Conservation (phyloP, 2,888 invertebrate genomes). For the Chironomus tentans region DNA sequence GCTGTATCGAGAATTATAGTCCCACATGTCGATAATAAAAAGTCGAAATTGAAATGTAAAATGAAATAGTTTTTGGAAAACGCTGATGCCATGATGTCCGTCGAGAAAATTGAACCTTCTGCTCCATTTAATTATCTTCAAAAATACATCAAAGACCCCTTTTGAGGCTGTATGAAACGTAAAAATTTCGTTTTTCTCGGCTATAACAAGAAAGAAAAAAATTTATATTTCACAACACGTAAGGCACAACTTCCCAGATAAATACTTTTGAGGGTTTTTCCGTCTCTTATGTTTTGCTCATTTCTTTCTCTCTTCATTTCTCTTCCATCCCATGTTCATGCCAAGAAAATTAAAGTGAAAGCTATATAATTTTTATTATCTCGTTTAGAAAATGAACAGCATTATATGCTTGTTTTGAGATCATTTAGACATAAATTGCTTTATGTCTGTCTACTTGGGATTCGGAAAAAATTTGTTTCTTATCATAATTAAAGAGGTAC, state of each 20-base stretch:
- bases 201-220: not conserved
- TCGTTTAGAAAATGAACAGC: not conserved
- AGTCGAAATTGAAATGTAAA: too few species aligned
- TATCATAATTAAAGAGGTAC: constrained; percentile 1
- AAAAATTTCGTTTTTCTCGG: not conserved
- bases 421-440: constrained; percentile 16
- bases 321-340: not conserved
- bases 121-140: not conserved
- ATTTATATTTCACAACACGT: constrained; percentile 11
- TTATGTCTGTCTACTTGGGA: not conserved
- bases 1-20: too few species aligned
- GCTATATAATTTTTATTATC: constrained; percentile 8
- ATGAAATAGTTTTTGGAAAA: too few species aligned
- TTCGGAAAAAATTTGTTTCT: not conserved
- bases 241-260: constrained; percentile 4
- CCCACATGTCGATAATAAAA: too few species aligned
- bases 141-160: not conserved
- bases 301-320: not conserved
- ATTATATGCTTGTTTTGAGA: constrained; percentile 10
- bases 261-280: constrained; percentile 16
- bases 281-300: not conserved
- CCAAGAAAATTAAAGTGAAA: constrained; percentile 13
- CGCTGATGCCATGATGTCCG: not conserved
- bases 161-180: not conserved
- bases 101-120: not conserved